Percentiles rank a stretch among this genome's conserved stretches.
Conservation (phyloP, 2,888 invertebrate genomes). For the Terebella lapidaria region DNA sequence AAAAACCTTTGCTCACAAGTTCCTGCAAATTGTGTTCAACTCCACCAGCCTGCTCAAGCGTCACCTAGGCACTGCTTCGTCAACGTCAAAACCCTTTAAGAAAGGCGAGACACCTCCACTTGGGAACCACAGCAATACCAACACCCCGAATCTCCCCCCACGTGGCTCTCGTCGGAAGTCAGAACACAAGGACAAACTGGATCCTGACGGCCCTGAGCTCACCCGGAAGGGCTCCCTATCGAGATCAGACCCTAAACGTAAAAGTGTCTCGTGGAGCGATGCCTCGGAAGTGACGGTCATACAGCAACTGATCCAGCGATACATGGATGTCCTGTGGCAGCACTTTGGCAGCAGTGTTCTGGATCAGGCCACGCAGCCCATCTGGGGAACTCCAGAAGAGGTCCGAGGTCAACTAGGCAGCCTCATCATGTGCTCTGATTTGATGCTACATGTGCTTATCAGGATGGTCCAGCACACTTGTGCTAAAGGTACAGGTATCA, state of each 20-base stretch:
- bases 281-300: conserved; percentile 41
- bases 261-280: conserved; percentile 50
- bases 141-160: neutral
- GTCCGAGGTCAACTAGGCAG: conserved; percentile 38
- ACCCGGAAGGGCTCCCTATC: neutral
- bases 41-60: conserved; percentile 43
- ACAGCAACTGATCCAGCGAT: conserved; percentile 36
- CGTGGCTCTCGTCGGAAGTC: neutral
- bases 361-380: conserved; percentile 38
- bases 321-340: conserved; percentile 46
- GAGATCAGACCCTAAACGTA: conserved; percentile 26
- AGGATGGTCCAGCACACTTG: conserved; percentile 47
- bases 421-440: conserved; percentile 34
- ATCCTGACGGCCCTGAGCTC: neutral
- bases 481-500: conserved; percentile 47
- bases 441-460: conserved; percentile 36
- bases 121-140: neutral
- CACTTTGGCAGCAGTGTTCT: conserved; percentile 39
- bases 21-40: conserved; percentile 47
- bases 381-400: conserved; percentile 34
- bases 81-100: neutral
- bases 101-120: neutral
- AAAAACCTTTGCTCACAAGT: conserved; percentile 44
- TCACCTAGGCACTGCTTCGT: neutral
- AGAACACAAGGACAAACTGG: neutral